Conservation (phyloP, 2,113 vertebrate species). For the Apodemus speciosus region DNA sequence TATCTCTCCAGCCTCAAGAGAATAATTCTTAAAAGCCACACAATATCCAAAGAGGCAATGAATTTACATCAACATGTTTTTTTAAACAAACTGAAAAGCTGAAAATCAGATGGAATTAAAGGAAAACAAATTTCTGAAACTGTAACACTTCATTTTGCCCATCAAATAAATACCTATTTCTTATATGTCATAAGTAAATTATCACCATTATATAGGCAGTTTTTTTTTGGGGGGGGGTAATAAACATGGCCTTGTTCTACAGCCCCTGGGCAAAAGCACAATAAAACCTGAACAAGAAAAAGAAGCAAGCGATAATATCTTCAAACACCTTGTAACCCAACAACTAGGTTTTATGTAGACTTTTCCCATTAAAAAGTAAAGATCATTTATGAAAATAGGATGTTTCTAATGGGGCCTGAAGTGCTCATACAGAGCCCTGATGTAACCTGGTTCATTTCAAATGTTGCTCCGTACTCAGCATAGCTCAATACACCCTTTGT, state of each 20-base stretch:
- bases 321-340: constrained; percentile 60
- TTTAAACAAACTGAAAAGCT: constrained; percentile 41
- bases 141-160: constrained; percentile 68
- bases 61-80: constrained; percentile 32
- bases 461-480: neutral
- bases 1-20: neutral
- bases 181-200: constrained; percentile 69
- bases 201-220: constrained; percentile 58
- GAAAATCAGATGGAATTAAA: constrained; percentile 60
- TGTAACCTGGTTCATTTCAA: constrained; percentile 24
- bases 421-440: constrained; percentile 4
- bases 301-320: constrained; percentile 59
- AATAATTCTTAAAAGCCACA: constrained; percentile 60
- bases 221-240: constrained; percentile 76
- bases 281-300: constrained; percentile 64
- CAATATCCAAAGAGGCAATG: constrained; percentile 28
- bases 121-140: constrained; percentile 56
- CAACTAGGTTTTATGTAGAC: constrained; percentile 41
- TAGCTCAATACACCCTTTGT: neutral
- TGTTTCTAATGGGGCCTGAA: constrained; percentile 4
- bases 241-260: constrained; percentile 63
- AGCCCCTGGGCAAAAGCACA: constrained; percentile 54
- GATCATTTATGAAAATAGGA: constrained; percentile 69
- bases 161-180: constrained; percentile 73
- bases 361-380: constrained; percentile 60